Evolutionary conservation across 2,888 invertebrate species (phyloP).

Genomic region (Penaeus monodon): DNA sequence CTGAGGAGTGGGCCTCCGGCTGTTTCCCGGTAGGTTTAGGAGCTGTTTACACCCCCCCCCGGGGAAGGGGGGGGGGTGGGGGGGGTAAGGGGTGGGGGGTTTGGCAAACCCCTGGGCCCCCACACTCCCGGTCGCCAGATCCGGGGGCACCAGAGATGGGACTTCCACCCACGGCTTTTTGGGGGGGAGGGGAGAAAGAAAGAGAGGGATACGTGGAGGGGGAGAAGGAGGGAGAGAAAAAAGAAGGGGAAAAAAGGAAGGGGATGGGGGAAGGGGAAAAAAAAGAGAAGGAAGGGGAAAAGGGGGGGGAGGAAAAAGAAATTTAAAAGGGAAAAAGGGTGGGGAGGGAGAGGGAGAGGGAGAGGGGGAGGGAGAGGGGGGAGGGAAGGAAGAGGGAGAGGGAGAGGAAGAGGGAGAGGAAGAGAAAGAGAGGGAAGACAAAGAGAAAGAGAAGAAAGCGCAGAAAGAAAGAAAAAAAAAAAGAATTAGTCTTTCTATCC

Average conservation of each 20-base stretch:
- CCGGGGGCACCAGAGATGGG: neutral
- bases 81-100: slow-evolving; percentile 29
- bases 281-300: neutral
- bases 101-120: slow-evolving; percentile 19
- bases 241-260: too few species aligned
- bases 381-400: neutral
- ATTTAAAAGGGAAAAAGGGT: neutral
- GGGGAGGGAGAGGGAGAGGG: neutral
- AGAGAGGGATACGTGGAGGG: neutral
- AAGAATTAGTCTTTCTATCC: neutral
- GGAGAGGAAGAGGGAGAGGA: neutral
- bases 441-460: neutral
- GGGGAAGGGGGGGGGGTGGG: slow-evolving; percentile 34
- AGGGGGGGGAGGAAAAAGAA: neutral
- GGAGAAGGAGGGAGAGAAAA: neutral
- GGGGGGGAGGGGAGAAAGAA: neutral
- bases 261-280: neutral
- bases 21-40: neutral
- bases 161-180: slow-evolving; percentile 6
- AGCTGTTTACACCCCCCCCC: slow-evolving; percentile 17
- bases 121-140: slow-evolving; percentile 26
- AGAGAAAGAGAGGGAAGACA: neutral
- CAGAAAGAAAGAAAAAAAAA: neutral
- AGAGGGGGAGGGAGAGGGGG: neutral
- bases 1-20: slow-evolving; percentile 29